Base-by-base conservation (phyloP, 2,888 invertebrate genomes). In the Lottia gigantea region DNA sequence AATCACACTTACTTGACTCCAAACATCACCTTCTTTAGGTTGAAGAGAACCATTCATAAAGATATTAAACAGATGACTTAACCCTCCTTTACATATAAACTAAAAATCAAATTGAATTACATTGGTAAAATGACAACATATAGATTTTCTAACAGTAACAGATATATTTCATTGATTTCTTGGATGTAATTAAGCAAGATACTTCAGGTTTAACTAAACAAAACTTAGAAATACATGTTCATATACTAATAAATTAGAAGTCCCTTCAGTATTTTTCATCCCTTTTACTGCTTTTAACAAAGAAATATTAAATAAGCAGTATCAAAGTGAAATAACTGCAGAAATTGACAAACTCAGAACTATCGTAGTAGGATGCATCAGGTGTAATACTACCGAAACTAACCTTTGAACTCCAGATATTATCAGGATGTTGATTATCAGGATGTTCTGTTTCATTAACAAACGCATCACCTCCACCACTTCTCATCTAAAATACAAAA, bases 41-140 rank as follows among this genome's bases (percentile, higher is more conserved):
- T 95, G 95, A 74, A 95, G 87, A 61, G 92, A 92, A 25, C 94
- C 95, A 46, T 94, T 95, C 92, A 95, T 94, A 89, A 97, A 96
- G 78, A 97, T 96, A 86, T 95, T 95, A 87, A 95, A 96, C 46
- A 97, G 90, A 89, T 96, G 93, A 72, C 94, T 91, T 77, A 97
- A 89, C 0, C 97, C 97, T 16, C 96, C 96, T 80, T 94, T 93
- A 82, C 94, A 93, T 46, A 96, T 94, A 85, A 97, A 96, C 77
- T 93, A 75, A 49, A 80, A 76, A 46, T 66, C 67, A 62, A 66
- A 40, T 8, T 8, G 11, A 31, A 40, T 40, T 8, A 40, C 40
- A 40, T 40, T 40, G 31, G 6, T 31, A 6, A n/a, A 31, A 2
- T 31, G 11, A 40, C 40, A 40, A 40, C 11, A 11, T 11, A 40